Evolutionary conservation across 2,888 invertebrate genomes (phyloP).

Genomic region (Parnassius orleans): DNA sequence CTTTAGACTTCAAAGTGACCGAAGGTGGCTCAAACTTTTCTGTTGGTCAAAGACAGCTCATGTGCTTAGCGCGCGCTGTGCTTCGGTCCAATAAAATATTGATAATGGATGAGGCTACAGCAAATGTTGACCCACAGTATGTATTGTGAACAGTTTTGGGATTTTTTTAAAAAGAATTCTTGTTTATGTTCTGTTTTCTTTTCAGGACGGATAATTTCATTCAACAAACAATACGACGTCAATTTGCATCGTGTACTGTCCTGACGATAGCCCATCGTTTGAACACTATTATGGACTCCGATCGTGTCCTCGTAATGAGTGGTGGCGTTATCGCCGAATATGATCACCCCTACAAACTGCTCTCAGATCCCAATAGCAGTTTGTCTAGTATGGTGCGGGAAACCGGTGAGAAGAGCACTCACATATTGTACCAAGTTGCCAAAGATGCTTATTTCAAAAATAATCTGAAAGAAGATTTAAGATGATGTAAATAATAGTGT

Average conservation of each 20-base stretch:
- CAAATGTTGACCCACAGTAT: slow-evolving; percentile 93
- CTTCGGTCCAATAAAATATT: slow-evolving; percentile 91
- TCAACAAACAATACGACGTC: slow-evolving; percentile 89
- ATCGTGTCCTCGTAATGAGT: slow-evolving; percentile 86
- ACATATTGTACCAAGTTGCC: slow-evolving; percentile 70
- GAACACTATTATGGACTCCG: slow-evolving; percentile 95
- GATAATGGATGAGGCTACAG: slow-evolving; percentile 96
- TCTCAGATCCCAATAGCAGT: slow-evolving; percentile 75
- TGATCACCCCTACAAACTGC: slow-evolving; percentile 82
- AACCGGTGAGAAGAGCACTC: slow-evolving; percentile 80
- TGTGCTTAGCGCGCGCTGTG: slow-evolving; percentile 94
- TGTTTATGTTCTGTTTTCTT: background rate
- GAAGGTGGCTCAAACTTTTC: slow-evolving; percentile 92
- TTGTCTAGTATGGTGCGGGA: slow-evolving; percentile 81
- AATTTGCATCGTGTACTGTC: slow-evolving; percentile 91
- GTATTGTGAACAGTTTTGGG: slow-evolving; percentile 32
- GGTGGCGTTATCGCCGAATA: slow-evolving; percentile 83
- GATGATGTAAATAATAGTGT: background rate
- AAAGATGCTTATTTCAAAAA: slow-evolving; percentile 64
- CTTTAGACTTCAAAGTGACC: slow-evolving; percentile 85
- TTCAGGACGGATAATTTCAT: slow-evolving; percentile 88
- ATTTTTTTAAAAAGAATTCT: background rate
- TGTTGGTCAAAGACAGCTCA: slow-evolving; percentile 93
- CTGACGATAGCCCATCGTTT: slow-evolving; percentile 95
- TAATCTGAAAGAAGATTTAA: slow-evolving; percentile 53